Conservation (phyloP, 2,113 vertebrate genomes). For the Myotis brandtii region DNA sequence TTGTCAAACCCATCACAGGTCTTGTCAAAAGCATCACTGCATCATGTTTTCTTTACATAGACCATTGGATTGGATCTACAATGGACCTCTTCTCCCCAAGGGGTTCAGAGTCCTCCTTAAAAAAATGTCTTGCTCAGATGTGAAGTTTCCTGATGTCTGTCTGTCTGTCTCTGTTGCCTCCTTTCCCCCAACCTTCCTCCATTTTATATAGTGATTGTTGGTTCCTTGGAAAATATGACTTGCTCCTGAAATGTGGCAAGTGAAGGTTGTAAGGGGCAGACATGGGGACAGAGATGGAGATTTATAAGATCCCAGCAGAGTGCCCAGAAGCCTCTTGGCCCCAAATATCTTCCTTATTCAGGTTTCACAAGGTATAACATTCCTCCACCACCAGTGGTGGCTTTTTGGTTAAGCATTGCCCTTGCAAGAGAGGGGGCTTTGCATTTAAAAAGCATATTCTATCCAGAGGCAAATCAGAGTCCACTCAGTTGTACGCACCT, state of each 20-base stretch:
- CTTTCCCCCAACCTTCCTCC: neutral
- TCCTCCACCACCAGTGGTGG: neutral
- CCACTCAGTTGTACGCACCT: neutral
- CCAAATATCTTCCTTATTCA: slow-evolving; percentile 46
- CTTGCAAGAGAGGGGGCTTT: neutral
- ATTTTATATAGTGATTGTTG: neutral
- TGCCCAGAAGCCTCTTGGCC: slow-evolving; percentile 7
- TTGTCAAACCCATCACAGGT: slow-evolving; percentile 40
- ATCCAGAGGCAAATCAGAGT: neutral
- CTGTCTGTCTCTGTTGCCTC: neutral
- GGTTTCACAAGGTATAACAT: slow-evolving; percentile 45
- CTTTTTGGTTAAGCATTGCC: slow-evolving; percentile 17
- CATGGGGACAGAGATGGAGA: neutral
- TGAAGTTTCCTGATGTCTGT: slow-evolving; percentile 22
- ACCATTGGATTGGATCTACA: neutral
- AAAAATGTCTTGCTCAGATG: neutral
- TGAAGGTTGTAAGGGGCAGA: neutral
- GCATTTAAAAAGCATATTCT: slow-evolving; percentile 39
- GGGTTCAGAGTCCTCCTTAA: neutral
- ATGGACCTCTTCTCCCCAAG: neutral
- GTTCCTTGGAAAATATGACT: neutral
- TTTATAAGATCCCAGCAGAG: neutral
- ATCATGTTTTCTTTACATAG: neutral
- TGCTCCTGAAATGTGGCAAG: slow-evolving; percentile 51
- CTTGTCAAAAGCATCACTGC: slow-evolving; percentile 42